Percentiles rank a stretch among this genome's conserved stretches.
Conservation (phyloP, 2,888 invertebrate genomes). For the Eilema caniola region DNA sequence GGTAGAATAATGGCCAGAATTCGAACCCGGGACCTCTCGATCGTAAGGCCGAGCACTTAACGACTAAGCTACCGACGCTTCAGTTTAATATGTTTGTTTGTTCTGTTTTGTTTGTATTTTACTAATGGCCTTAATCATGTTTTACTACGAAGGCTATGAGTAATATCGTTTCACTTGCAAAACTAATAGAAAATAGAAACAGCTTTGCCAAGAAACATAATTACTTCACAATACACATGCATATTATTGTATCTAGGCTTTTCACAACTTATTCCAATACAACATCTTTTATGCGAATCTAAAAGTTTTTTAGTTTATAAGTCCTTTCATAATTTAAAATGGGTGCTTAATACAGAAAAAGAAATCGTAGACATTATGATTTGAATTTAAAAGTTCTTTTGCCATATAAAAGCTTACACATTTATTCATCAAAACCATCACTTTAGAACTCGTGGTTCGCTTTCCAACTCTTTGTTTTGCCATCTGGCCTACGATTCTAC, state of each 20-base stretch:
- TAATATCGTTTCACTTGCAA: not conserved
- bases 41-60: too few relatives aligned
- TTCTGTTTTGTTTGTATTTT: too few relatives aligned
- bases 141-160: not conserved
- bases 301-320: not conserved
- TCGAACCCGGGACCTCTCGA: too few relatives aligned
- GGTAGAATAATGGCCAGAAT: too few relatives aligned
- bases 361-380: not conserved
- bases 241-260: not conserved
- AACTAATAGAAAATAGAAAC: not conserved
- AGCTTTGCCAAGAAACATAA: not conserved
- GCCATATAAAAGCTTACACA: too few relatives aligned
- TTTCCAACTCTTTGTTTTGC: too few relatives aligned
- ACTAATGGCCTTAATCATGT: not conserved
- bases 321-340: not conserved
- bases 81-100: too few relatives aligned
- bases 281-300: not conserved
- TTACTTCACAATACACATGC: not conserved
- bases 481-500: too few relatives aligned
- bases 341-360: not conserved
- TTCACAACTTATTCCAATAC: not conserved
- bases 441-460: too few relatives aligned
- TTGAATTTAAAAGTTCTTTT: not conserved
- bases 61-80: too few relatives aligned
- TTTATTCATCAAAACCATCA: too few relatives aligned